These are phyloP conservation scores for Lutjanus argentimaculatus DNA, from an alignment of 2,797 vertebrate species.

Conservation along the genomic window DNA sequence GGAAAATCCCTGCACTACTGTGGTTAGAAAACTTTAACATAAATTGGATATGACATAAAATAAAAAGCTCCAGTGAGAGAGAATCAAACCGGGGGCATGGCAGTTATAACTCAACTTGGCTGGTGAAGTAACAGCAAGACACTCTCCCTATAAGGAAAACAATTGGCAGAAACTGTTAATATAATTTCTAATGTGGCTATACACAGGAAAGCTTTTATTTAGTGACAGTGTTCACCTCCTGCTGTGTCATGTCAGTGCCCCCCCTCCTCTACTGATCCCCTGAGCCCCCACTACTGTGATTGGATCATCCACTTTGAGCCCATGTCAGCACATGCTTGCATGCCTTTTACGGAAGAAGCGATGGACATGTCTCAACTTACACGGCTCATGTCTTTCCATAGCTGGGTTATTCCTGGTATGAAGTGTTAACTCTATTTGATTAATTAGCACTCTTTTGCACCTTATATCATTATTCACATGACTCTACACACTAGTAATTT, in stretches of 20 bases:
- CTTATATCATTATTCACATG: not conserved
- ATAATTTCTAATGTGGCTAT: not conserved
- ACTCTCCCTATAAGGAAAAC: not conserved
- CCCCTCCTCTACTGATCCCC: not conserved
- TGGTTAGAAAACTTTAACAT: not conserved
- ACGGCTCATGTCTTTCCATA: constrained; percentile 25
- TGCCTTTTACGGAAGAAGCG: constrained; percentile 38
- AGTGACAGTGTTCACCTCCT: not conserved
- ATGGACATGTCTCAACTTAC: constrained; percentile 47
- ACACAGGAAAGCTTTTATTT: not conserved
- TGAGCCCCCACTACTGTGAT: not conserved
- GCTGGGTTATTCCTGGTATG: constrained; percentile 45
- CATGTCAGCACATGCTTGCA: constrained; percentile 31
- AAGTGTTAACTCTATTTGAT: constrained; percentile 17
- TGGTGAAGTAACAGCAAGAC: not conserved
- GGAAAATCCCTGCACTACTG: not conserved
- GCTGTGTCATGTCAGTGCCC: not conserved
- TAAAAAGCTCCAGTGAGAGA: not conserved
- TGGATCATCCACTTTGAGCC: constrained; percentile 24
- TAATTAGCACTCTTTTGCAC: not conserved
- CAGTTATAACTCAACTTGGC: not conserved
- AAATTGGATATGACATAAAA: not conserved
- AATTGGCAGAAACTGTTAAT: not conserved
- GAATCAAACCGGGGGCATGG: not conserved
- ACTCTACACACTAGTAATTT: not conserved